These are phyloP conservation scores for Drosophila mayri DNA, from an alignment of 1,140 invertebrate species.

Conservation along the genomic window DNA sequence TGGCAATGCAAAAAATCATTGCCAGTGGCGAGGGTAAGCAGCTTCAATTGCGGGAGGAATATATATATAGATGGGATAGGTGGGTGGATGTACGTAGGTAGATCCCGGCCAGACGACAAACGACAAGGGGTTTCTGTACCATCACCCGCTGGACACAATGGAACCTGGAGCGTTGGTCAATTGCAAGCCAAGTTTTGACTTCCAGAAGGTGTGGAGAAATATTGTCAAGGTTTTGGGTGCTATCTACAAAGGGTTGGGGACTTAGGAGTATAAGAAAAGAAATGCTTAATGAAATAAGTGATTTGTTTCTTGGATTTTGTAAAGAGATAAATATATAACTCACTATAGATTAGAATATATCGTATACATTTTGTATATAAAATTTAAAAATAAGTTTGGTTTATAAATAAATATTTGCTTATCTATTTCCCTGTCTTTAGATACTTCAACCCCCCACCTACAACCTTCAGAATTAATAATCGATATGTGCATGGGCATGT, in stretches of 20 bases:
- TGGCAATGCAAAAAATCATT: slow-evolving; percentile 68
- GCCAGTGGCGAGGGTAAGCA: slow-evolving; percentile 52
- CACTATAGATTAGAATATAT: too few species aligned
- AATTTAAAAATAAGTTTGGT: too few species aligned
- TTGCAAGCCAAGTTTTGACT: slow-evolving; percentile 75
- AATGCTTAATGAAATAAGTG: neutral
- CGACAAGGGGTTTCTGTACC: slow-evolving; percentile 42
- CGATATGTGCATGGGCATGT: slow-evolving; percentile 46
- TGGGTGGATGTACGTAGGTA: slow-evolving; percentile 1
- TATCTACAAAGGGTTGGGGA: neutral
- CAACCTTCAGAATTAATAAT: slow-evolving; percentile 74
- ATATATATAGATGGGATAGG: too few species aligned
- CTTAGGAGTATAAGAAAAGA: neutral
- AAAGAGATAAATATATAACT: too few species aligned
- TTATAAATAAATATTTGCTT: too few species aligned
- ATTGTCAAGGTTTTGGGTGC: neutral
- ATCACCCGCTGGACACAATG: slow-evolving; percentile 9
- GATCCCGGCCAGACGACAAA: slow-evolving; percentile 69
- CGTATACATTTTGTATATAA: too few species aligned
- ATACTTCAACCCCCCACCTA: neutral
- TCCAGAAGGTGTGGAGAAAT: slow-evolving; percentile 1
- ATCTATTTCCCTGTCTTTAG: neutral
- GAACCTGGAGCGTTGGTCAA: slow-evolving; percentile 67
- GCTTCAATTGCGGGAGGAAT: slow-evolving; percentile 29
- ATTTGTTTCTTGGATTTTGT: neutral